Conservation (phyloP, 2,797 vertebrate species). For the Lophotriccus pileatus region DNA sequence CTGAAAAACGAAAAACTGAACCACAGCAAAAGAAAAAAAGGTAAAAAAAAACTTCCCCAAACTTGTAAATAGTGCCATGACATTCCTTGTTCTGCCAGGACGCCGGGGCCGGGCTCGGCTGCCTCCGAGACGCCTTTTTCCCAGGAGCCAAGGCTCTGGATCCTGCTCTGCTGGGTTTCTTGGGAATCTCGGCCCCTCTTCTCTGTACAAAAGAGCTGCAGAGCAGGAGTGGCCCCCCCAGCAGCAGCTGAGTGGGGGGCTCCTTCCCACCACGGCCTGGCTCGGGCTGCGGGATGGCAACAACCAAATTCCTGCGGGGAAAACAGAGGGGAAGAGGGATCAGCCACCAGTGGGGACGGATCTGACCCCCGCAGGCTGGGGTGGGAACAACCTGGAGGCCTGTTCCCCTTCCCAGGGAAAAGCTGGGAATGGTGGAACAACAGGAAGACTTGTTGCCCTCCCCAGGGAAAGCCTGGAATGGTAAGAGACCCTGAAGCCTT, state of each 20-base stretch:
- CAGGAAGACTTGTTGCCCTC: background rate
- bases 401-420: background rate
- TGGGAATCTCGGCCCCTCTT: conserved; percentile 21
- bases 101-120: background rate
- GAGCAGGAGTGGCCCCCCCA: conserved; percentile 1
- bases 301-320: conserved; percentile 57
- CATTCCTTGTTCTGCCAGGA: conserved; percentile 67
- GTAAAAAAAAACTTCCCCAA: background rate
- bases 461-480: background rate
- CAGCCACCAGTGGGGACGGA: background rate
- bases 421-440: background rate
- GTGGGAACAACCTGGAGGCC: background rate
- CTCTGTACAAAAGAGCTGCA: conserved; percentile 20
- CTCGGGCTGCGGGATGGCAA: conserved; percentile 52
- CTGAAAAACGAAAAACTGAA: background rate
- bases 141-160: background rate
- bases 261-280: conserved; percentile 25
- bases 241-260: background rate
- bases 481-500: background rate
- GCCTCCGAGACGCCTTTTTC: background rate
- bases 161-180: conserved; percentile 48
- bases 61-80: conserved; percentile 63
- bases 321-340: background rate
- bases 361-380: background rate
- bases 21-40: background rate